These are phyloP conservation scores for Tetraneura akinire DNA, from an alignment of 1,140 invertebrate genomes.

Conservation along the genomic window DNA sequence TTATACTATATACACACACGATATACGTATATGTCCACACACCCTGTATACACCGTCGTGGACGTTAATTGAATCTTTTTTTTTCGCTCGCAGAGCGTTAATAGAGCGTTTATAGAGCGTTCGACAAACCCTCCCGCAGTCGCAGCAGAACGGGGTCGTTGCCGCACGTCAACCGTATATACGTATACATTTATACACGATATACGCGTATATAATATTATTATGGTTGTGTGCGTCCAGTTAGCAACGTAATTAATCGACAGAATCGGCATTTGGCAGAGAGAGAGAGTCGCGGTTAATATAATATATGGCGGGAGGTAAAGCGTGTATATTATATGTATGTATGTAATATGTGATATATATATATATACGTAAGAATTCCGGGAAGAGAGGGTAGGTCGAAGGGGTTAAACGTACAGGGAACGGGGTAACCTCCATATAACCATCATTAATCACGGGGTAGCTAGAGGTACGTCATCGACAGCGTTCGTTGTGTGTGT, in stretches of 20 bases:
- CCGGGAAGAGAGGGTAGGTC: not conserved
- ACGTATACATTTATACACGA: not conserved
- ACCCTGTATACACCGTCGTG: not conserved
- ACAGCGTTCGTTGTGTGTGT: not conserved
- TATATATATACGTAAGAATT: not conserved
- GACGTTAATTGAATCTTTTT: constrained; percentile 36
- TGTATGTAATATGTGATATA: no score
- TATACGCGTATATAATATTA: not conserved
- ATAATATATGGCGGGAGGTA: not conserved
- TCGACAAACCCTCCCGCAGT: not conserved
- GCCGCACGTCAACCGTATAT: not conserved
- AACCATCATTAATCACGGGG: constrained; percentile 36
- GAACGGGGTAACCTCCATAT: constrained; percentile 28
- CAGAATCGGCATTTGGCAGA: constrained; percentile 43
- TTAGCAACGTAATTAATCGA: constrained; percentile 51
- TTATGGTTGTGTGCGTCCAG: constrained; percentile 33
- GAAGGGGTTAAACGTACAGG: not conserved
- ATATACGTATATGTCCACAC: no score
- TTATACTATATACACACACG: no score
- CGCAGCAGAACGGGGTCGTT: not conserved
- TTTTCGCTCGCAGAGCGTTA: not conserved
- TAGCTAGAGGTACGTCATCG: constrained; percentile 42
- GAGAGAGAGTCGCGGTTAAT: not conserved
- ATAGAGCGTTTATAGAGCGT: not conserved
- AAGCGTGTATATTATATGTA: no score